These are phyloP conservation scores for Mythimna lalbum DNA, from an alignment of 2,888 invertebrate species.

Conservation along the genomic window DNA sequence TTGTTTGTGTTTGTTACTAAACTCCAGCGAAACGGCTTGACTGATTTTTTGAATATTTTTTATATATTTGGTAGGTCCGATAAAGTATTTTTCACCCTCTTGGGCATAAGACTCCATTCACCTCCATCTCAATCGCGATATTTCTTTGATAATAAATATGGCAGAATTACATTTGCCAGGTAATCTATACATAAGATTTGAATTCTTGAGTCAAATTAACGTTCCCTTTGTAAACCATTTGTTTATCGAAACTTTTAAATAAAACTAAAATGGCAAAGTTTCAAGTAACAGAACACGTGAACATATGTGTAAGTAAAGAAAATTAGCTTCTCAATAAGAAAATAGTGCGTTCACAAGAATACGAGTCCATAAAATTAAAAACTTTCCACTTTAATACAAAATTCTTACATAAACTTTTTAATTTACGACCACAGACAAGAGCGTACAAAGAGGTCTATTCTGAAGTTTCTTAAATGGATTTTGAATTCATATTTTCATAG, in stretches of 20 bases:
- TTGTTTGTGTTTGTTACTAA: too few relatives aligned
- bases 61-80: too few relatives aligned
- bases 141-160: too few relatives aligned
- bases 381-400: slow-evolving; percentile 57
- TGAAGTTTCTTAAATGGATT: slow-evolving; percentile 67
- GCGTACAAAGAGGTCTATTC: slow-evolving; percentile 60
- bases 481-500: slow-evolving; percentile 69
- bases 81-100: too few relatives aligned
- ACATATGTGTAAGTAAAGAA: not conserved
- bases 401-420: slow-evolving; percentile 65
- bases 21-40: too few relatives aligned
- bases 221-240: not conserved
- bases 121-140: too few relatives aligned
- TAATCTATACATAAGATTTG: too few relatives aligned
- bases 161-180: too few relatives aligned
- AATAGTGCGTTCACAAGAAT: slow-evolving; percentile 46
- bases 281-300: not conserved
- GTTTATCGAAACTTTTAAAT: slow-evolving; percentile 2
- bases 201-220: not conserved
- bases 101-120: too few relatives aligned
- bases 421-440: slow-evolving; percentile 63
- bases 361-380: slow-evolving; percentile 44
- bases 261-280: not conserved
- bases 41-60: too few relatives aligned
- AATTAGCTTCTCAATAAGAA: slow-evolving; percentile 32